These are phyloP conservation scores for Rhizomys pruinosus DNA, from an alignment of 2,113 vertebrate species.

Conservation along the genomic window DNA sequence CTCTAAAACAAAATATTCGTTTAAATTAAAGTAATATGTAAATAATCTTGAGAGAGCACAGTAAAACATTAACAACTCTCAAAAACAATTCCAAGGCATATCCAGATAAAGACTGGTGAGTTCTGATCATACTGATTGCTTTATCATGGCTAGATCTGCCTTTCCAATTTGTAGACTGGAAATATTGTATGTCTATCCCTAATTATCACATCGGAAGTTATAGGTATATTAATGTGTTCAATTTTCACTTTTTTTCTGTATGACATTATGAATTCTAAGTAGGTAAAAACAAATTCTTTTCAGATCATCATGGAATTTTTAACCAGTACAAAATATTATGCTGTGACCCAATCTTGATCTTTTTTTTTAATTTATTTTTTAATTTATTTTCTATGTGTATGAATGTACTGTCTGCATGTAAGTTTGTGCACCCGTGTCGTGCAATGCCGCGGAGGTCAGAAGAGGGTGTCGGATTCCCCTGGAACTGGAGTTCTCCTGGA, in stretches of 20 bases:
- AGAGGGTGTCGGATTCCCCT: too few species aligned
- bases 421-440: too few species aligned
- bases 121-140: background rate
- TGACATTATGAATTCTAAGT: background rate
- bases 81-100: background rate
- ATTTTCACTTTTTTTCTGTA: background rate
- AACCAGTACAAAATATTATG: background rate
- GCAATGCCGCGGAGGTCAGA: too few species aligned
- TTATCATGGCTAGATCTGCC: background rate
- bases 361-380: too few species aligned
- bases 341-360: too few species aligned
- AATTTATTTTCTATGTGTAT: too few species aligned
- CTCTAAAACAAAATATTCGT: background rate
- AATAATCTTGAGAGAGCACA: background rate
- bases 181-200: background rate
- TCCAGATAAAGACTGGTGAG: background rate
- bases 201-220: background rate
- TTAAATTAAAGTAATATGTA: background rate
- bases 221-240: background rate
- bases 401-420: too few species aligned
- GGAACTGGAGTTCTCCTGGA: too few species aligned
- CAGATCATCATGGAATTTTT: background rate
- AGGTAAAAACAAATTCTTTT: background rate
- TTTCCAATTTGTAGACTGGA: background rate
- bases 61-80: too few species aligned